These are phyloP conservation scores for Meriones unguiculatus DNA, from an alignment of 2,113 vertebrate genomes.

Conservation along the genomic window DNA sequence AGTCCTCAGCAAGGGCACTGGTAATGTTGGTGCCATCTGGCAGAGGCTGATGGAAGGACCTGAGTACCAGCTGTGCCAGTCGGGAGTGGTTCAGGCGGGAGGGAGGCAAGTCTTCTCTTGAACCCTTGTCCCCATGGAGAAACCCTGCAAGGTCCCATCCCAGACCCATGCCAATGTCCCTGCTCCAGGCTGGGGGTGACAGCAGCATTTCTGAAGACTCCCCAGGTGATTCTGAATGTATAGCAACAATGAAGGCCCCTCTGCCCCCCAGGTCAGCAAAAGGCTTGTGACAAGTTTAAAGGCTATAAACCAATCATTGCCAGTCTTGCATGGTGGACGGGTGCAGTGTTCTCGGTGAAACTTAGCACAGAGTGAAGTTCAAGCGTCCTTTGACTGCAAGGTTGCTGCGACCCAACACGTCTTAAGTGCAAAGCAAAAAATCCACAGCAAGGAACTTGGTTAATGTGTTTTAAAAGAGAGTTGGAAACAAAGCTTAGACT, in stretches of 20 bases:
- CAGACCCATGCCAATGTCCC: not conserved
- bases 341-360: not conserved
- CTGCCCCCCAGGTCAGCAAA: not conserved
- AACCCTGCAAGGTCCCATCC: not conserved
- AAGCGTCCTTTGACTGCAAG: not conserved
- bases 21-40: not conserved
- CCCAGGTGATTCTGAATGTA: not conserved
- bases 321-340: not conserved
- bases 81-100: not conserved
- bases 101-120: not conserved
- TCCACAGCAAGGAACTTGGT: not conserved
- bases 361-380: not conserved
- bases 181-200: not conserved
- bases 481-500: not conserved
- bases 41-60: not conserved
- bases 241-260: not conserved
- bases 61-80: not conserved
- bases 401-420: not conserved
- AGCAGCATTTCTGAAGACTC: not conserved
- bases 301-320: not conserved
- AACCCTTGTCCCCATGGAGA: not conserved
- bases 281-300: not conserved
- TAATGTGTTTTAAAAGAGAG: not conserved
- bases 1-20: not conserved
- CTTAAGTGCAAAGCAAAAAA: not conserved